Evolutionary conservation across 2,113 vertebrate species (phyloP).

Genomic region (Acrocephalus arundinaceus): DNA sequence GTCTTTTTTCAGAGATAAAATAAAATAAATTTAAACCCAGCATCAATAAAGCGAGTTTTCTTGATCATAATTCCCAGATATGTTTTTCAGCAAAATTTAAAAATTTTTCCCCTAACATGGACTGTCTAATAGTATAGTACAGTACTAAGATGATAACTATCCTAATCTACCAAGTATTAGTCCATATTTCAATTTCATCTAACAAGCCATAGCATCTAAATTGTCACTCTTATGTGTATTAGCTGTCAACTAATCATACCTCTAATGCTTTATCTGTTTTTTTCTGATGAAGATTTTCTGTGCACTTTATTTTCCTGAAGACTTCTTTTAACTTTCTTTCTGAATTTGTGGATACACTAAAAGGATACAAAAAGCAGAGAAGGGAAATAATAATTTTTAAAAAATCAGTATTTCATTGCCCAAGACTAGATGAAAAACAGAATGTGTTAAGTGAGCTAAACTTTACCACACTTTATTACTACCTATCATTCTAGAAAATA

Average conservation of each 20-base stretch:
- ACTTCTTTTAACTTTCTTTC: conserved; percentile 21
- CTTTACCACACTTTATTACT: not conserved
- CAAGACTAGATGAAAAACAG: not conserved
- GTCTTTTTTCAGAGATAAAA: not conserved
- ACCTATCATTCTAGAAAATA: not conserved
- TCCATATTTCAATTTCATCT: not conserved
- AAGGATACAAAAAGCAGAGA: conserved; percentile 1
- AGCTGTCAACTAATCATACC: conserved; percentile 50
- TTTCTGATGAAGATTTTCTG: conserved; percentile 49
- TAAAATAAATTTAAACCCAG: not conserved
- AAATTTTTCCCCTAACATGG: not conserved
- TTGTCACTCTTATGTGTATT: not conserved
- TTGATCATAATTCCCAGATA: not conserved
- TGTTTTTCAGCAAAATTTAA: not conserved
- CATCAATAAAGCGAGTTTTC: not conserved
- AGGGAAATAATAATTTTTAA: not conserved
- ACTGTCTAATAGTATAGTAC: not conserved
- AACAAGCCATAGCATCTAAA: not conserved
- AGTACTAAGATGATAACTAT: not conserved
- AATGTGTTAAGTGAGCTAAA: not conserved
- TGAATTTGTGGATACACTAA: conserved; percentile 44
- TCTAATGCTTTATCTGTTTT: conserved; percentile 17
- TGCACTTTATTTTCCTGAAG: not conserved
- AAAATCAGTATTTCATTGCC: not conserved
- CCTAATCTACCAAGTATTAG: not conserved